Evolutionary conservation across 2,797 vertebrate species (phyloP).

Genomic region (Cyclura pinguis): DNA sequence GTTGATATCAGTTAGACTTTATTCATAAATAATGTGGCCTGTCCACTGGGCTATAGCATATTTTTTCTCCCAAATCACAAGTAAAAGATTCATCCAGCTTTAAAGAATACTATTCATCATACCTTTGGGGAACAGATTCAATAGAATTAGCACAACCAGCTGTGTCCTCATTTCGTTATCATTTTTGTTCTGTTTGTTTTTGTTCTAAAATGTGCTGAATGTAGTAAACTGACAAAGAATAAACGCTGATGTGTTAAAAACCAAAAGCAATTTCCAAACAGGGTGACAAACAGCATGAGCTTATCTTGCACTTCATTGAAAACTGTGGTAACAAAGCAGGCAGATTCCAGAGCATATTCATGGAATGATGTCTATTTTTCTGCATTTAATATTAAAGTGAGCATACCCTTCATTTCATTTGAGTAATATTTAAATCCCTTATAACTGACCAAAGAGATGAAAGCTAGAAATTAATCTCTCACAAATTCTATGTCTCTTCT

Average conservation of each 20-base stretch:
- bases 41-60: neutral
- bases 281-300: slow-evolving; percentile 1
- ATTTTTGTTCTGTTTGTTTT: neutral
- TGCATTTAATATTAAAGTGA: neutral
- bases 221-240: neutral
- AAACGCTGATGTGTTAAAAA: slow-evolving; percentile 2
- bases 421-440: slow-evolving; percentile 6
- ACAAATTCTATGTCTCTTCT: neutral
- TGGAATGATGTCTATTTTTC: neutral
- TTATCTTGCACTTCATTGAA: neutral
- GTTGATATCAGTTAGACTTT: neutral
- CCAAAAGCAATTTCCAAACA: neutral
- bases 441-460: neutral
- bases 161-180: neutral
- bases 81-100: neutral
- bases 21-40: neutral
- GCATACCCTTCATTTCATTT: neutral
- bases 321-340: neutral
- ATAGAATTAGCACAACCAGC: slow-evolving; percentile 10
- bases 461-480: slow-evolving; percentile 13
- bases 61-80: neutral
- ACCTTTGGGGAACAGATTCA: slow-evolving; percentile 23
- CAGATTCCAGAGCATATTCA: neutral
- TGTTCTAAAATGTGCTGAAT: neutral
- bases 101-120: neutral